Conservation (phyloP, 92 coral and sea anemone species). For the Epizoanthus scotinus region DNA sequence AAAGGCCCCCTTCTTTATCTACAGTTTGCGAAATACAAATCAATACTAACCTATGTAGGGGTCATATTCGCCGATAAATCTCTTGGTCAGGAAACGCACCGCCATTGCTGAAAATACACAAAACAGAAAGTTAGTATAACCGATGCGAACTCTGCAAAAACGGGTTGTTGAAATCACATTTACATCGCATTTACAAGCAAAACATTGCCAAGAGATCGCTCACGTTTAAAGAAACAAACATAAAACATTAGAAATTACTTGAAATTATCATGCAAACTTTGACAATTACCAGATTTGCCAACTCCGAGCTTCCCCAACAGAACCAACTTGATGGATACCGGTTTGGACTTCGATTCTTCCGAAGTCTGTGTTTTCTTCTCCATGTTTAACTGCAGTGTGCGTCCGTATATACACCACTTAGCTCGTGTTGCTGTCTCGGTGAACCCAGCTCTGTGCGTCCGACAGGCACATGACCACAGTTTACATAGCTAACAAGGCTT, state of each 20-base stretch:
- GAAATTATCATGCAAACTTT: neutral
- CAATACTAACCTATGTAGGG: slow-evolving; percentile 70
- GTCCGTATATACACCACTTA: too few relatives aligned
- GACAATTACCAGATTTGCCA: slow-evolving; percentile 72
- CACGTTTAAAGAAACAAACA: neutral
- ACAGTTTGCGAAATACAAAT: neutral
- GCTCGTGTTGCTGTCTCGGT: too few relatives aligned
- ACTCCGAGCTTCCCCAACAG: slow-evolving; percentile 77
- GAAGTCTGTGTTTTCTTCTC: slow-evolving; percentile 8
- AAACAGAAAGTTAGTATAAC: neutral
- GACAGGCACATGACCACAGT: too few relatives aligned
- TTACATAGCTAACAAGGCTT: too few relatives aligned
- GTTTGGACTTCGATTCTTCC: slow-evolving; percentile 37
- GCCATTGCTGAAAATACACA: slow-evolving; percentile 71
- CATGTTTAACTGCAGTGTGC: slow-evolving; percentile 14
- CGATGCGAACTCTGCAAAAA: neutral
- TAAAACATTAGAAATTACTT: neutral
- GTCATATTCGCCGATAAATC: slow-evolving; percentile 93
- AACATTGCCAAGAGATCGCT: neutral
- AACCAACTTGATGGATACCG: slow-evolving; percentile 62
- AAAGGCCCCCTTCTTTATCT: neutral
- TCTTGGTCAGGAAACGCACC: slow-evolving; percentile 83
- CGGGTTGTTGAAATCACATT: neutral
- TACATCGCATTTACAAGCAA: too few relatives aligned
- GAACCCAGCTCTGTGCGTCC: too few relatives aligned